These are phyloP conservation scores for Hyalella azteca DNA, from an alignment of 2,888 invertebrate species.

Conservation along the genomic window DNA sequence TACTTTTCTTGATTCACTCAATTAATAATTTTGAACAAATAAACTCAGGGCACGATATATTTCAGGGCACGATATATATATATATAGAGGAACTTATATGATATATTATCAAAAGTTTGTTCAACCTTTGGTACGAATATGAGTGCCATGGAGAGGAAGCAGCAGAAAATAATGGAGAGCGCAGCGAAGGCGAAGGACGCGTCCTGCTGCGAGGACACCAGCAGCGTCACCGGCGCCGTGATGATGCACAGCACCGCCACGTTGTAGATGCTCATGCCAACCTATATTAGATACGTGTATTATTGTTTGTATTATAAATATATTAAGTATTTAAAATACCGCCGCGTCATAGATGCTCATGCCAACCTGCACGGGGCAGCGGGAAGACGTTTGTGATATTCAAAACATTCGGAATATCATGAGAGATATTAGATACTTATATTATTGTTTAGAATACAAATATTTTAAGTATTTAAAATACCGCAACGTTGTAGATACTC, in stretches of 20 bases:
- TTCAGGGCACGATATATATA: too few species aligned
- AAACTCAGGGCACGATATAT: too few species aligned
- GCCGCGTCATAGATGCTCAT: conserved; percentile 99
- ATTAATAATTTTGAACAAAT: too few species aligned
- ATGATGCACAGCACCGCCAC: conserved; percentile 97
- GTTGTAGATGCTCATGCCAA: conserved; percentile 99
- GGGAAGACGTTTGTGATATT: too few species aligned
- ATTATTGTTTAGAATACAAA: too few species aligned
- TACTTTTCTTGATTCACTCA: too few species aligned
- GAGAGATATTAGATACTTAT: too few species aligned
- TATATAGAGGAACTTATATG: too few species aligned
- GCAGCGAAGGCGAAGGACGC: conserved; percentile 97
- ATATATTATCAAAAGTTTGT: too few species aligned
- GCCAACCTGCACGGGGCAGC: too few species aligned
- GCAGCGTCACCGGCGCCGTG: conserved; percentile 96
- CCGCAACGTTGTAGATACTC: conserved; percentile 99
- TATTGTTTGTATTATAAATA: too few species aligned
- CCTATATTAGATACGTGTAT: conserved; percentile 71
- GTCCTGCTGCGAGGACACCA: conserved; percentile 96
- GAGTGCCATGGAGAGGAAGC: conserved; percentile 96
- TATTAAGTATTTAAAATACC: conserved; percentile 92
- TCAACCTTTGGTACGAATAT: conserved; percentile 97
- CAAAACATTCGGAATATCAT: too few species aligned
- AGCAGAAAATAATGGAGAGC: conserved; percentile 95
- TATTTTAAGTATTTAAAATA: conserved; percentile 94